phyloP scores from a whole-genome alignment of 2,888 invertebrate species.

The Amphipoea oculea region DNA sequence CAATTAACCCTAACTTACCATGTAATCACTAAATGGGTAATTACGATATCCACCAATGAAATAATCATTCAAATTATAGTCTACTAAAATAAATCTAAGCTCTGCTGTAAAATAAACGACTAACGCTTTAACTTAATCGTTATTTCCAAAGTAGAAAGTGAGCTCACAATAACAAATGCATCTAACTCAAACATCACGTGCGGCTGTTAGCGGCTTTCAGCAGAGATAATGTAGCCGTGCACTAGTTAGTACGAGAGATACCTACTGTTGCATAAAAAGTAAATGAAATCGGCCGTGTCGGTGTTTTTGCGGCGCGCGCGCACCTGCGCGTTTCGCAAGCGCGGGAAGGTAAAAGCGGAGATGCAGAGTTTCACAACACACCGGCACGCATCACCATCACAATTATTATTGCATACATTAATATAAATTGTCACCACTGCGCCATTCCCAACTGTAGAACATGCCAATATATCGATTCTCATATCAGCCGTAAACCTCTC shows the following conservation, averaged over 20 bases:
- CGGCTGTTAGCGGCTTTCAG: constrained; percentile 46
- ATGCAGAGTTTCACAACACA: constrained; percentile 89
- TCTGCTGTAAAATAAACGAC: constrained; percentile 22
- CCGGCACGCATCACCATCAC: constrained; percentile 76
- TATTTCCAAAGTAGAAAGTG: constrained; percentile 54
- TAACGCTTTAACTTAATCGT: constrained; percentile 39
- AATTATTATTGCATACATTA: constrained; percentile 47
- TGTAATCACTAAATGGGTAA: constrained; percentile 32
- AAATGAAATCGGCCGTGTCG: constrained; percentile 87
- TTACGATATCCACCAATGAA: not conserved
- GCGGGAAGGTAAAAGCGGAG: constrained; percentile 89
- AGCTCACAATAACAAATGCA: constrained; percentile 51
- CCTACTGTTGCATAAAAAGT: constrained; percentile 88
- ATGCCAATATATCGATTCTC: constrained; percentile 22
- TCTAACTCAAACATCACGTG: constrained; percentile 41
- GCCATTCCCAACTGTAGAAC: constrained; percentile 13
- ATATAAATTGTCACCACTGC: constrained; percentile 52
- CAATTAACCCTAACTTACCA: constrained; percentile 14
- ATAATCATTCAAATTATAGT: not conserved
- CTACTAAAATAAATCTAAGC: constrained; percentile 6
- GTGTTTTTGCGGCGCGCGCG: constrained; percentile 89
- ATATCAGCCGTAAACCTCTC: constrained; percentile 25
- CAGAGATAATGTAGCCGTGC: constrained; percentile 49
- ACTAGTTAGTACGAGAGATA: constrained; percentile 68
- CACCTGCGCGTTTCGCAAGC: constrained; percentile 91